phyloP scores from a whole-genome alignment of 2,888 invertebrate species.

The Plebejus argus region DNA sequence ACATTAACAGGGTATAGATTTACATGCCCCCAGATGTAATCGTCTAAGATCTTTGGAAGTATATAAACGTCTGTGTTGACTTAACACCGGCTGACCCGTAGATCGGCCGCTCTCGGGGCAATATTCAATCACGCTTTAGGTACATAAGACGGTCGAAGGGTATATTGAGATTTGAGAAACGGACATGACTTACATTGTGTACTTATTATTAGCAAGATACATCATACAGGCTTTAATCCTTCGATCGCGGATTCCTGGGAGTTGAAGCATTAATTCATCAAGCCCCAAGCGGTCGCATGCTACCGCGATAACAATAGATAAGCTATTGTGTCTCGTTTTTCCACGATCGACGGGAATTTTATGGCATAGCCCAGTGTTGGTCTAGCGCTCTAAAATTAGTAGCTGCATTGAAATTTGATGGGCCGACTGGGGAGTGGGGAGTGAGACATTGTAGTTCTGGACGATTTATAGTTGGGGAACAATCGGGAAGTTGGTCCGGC shows the following conservation, averaged over 20 bases:
- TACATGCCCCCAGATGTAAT: slow-evolving; percentile 48
- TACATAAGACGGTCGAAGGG: not conserved
- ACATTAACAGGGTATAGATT: slow-evolving; percentile 65
- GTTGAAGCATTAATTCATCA: too few relatives aligned
- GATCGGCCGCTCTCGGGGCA: not conserved
- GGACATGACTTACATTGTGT: not conserved
- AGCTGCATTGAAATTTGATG: slow-evolving; percentile 15
- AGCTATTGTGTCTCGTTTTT: too few relatives aligned
- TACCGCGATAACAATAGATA: too few relatives aligned
- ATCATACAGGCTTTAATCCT: too few relatives aligned
- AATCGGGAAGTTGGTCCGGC: slow-evolving; percentile 61
- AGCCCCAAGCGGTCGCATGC: too few relatives aligned
- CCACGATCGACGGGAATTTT: not conserved
- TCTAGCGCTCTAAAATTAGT: not conserved
- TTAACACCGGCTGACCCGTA: not conserved
- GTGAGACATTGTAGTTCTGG: not conserved
- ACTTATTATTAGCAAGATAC: too few relatives aligned
- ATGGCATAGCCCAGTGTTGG: not conserved
- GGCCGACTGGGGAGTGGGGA: not conserved
- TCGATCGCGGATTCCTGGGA: too few relatives aligned
- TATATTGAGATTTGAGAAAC: not conserved
- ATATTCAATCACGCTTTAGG: not conserved
- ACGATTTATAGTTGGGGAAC: slow-evolving; percentile 33
- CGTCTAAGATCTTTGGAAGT: not conserved
- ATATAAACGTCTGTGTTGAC: not conserved